phyloP scores from a whole-genome alignment of 1,140 invertebrate species.

The Anoplolepis gracilipes region DNA sequence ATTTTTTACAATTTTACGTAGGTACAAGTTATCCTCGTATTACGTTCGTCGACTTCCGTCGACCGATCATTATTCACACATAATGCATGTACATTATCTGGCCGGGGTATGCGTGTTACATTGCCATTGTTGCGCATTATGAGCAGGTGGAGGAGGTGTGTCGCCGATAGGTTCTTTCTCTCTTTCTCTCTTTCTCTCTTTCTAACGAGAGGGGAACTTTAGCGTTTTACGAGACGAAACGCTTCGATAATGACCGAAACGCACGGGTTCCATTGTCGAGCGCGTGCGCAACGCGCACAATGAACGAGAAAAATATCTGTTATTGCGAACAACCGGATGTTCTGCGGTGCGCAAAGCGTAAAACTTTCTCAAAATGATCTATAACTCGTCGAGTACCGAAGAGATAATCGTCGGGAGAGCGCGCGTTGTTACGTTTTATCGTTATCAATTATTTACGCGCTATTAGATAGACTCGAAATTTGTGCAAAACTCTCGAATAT shows the following conservation, averaged over 20 bases:
- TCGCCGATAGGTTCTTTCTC: background rate
- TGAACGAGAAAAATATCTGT: conserved; percentile 11
- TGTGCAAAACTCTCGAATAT: background rate
- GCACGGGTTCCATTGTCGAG: conserved; percentile 35
- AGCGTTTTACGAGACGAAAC: conserved; percentile 37
- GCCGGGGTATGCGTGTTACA: conserved; percentile 31
- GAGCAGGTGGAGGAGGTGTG: conserved; percentile 15
- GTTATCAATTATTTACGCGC: too few relatives aligned
- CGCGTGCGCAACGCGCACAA: conserved; percentile 40
- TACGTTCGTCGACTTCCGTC: conserved; percentile 26
- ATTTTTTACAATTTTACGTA: background rate
- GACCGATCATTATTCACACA: conserved; percentile 32
- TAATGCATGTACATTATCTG: conserved; percentile 38
- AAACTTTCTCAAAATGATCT: conserved; percentile 2
- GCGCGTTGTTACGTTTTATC: background rate
- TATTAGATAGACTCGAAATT: background rate
- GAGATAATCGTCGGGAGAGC: background rate
- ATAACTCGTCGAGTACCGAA: conserved; percentile 23
- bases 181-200: background rate
- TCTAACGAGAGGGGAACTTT: conserved; percentile 6
- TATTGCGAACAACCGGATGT: conserved; percentile 20
- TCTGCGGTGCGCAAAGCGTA: background rate
- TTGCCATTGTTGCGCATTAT: conserved; percentile 39
- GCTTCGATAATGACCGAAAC: conserved; percentile 41
- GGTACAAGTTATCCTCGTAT: background rate